A percentile compares a stretch with the other conserved stretches of the same genome.
Conservation (phyloP, 2,888 invertebrate genomes). For the Priocnemis perturbator region DNA sequence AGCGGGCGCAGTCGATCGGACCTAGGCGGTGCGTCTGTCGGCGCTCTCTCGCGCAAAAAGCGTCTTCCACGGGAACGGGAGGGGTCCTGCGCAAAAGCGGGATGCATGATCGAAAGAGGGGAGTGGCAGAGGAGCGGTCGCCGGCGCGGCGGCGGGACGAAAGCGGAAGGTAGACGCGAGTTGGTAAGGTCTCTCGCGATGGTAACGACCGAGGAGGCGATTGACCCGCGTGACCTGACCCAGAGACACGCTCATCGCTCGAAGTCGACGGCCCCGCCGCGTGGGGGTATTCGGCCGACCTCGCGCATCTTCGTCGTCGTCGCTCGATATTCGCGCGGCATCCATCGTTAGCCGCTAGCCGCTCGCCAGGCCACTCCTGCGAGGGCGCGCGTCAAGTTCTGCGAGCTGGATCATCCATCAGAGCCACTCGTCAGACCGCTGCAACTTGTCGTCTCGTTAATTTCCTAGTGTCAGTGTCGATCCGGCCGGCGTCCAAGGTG, state of each 20-base stretch:
- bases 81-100: background rate
- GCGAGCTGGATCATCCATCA: background rate
- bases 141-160: background rate
- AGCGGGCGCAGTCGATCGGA: too few species aligned
- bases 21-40: too few species aligned
- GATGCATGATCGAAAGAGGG: too few species aligned
- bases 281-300: slow-evolving; percentile 36
- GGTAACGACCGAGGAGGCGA: slow-evolving; percentile 51
- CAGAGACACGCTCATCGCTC: slow-evolving; percentile 42
- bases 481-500: too few species aligned
- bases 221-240: slow-evolving; percentile 60
- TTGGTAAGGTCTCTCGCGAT: slow-evolving; percentile 30
- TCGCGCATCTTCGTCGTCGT: slow-evolving; percentile 16
- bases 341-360: background rate
- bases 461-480: background rate
- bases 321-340: slow-evolving; percentile 17
- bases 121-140: too few species aligned
- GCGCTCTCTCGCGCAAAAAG: too few species aligned
- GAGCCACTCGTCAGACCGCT: background rate
- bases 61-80: background rate
- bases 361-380: slow-evolving; percentile 1
- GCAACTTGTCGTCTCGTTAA: background rate
- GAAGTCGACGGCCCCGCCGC: slow-evolving; percentile 34
- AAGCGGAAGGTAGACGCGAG: background rate
- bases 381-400: background rate